Conservation (phyloP, 1,140 invertebrate species). For the Lucilia cuprina region DNA sequence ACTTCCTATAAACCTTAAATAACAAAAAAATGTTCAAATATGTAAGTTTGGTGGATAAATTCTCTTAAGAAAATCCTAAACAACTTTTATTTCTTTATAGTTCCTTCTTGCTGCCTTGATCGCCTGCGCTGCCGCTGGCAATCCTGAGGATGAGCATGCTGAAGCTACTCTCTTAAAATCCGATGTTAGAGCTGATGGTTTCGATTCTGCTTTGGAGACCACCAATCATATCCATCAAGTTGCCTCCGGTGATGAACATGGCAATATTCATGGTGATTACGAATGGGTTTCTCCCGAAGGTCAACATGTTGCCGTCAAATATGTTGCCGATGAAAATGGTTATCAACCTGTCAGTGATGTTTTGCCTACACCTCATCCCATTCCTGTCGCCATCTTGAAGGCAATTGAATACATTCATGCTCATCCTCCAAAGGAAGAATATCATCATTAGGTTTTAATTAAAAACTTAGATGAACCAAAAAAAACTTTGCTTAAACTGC, state of each 20-base stretch:
- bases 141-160: constrained; percentile 45
- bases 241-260: constrained; percentile 63
- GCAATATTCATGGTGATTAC: constrained; percentile 52
- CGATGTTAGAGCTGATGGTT: constrained; percentile 62
- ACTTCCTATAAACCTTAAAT: too few species aligned
- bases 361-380: constrained; percentile 67
- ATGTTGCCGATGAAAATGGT: constrained; percentile 64
- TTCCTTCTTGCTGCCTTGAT: constrained; percentile 23
- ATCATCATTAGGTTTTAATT: not conserved
- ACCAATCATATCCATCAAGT: constrained; percentile 67
- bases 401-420: constrained; percentile 63
- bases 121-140: constrained; percentile 23
- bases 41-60: constrained; percentile 25
- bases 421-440: constrained; percentile 45
- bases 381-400: constrained; percentile 62
- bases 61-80: not conserved
- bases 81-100: not conserved
- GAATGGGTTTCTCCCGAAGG: constrained; percentile 52
- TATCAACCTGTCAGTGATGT: constrained; percentile 55
- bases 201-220: constrained; percentile 63
- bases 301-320: constrained; percentile 60
- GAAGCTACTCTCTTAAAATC: constrained; percentile 47
- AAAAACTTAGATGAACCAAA: not conserved
- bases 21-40: constrained; percentile 40
- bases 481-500: too few species aligned